Evolutionary conservation across 2,113 vertebrate species (phyloP).

Genomic region (Paracanthobrama guichenoti): DNA sequence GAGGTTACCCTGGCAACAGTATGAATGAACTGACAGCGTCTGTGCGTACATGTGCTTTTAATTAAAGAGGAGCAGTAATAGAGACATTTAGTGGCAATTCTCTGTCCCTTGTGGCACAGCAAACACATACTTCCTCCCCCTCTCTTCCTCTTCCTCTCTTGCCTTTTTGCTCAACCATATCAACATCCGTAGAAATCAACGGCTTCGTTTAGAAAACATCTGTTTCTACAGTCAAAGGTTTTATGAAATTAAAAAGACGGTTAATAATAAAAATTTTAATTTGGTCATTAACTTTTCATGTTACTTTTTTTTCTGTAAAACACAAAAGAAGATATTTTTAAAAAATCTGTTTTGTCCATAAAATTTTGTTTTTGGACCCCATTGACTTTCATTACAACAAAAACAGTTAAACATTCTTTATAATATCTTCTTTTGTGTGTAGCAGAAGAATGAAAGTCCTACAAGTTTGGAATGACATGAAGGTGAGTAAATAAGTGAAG

Average conservation of each 20-base stretch:
- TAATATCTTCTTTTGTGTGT: not conserved
- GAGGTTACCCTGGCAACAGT: constrained; percentile 46
- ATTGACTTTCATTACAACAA: not conserved
- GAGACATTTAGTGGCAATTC: constrained; percentile 47
- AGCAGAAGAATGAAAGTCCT: not conserved
- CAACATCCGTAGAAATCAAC: constrained; percentile 7
- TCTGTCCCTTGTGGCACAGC: constrained; percentile 44
- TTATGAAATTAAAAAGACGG: not conserved
- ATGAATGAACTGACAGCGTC: constrained; percentile 36
- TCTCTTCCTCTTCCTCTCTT: constrained; percentile 34
- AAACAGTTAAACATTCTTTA: not conserved
- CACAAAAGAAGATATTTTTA: too few species aligned
- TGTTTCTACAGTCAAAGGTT: not conserved
- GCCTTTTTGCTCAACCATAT: constrained; percentile 12
- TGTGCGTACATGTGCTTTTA: constrained; percentile 49
- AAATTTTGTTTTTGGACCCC: not conserved
- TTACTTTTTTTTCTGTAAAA: too few species aligned
- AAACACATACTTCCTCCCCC: constrained; percentile 10
- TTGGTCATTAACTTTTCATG: not conserved
- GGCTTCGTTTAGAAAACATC: not conserved
- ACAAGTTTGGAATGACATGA: not conserved
- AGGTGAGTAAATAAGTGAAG: not conserved
- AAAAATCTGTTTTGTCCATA: not conserved
- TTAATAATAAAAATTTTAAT: too few species aligned
- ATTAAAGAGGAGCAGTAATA: constrained; percentile 54